phyloP scores from a whole-genome alignment of 2,797 vertebrate species.

The Micrastur ruficollis region DNA sequence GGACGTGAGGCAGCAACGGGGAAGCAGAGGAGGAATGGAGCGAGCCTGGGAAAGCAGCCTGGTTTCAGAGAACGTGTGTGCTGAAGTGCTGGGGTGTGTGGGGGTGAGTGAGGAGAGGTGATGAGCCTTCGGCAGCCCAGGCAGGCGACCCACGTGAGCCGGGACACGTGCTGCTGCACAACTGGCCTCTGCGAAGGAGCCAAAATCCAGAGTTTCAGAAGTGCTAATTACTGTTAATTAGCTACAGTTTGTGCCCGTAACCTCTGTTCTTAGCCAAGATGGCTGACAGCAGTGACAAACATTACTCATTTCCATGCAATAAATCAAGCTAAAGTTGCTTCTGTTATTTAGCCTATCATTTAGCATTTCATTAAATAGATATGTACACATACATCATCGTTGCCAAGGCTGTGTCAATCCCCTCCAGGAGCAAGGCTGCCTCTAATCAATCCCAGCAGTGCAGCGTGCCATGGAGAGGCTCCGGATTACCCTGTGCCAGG shows the following conservation, averaged over 20 bases:
- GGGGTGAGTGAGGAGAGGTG: neutral
- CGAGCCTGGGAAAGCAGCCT: neutral
- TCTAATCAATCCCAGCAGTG: neutral
- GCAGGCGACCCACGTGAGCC: neutral
- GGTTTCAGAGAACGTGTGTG: neutral
- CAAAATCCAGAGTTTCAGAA: neutral
- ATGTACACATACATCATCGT: neutral
- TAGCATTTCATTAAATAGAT: slow-evolving; percentile 39
- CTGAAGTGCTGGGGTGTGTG: neutral
- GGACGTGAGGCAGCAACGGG: rapidly evolving
- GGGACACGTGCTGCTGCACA: neutral
- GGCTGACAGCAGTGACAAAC: slow-evolving; percentile 28
- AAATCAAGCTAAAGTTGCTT: slow-evolving; percentile 44
- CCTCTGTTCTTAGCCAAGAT: slow-evolving; percentile 31
- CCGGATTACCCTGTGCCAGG: rapidly evolving
- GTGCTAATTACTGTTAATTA: slow-evolving; percentile 52
- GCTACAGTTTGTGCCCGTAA: neutral
- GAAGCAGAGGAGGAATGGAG: neutral
- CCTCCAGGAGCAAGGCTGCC: neutral
- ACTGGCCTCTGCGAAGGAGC: neutral
- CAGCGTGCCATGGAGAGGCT: neutral
- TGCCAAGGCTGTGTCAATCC: neutral
- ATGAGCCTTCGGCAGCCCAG: neutral
- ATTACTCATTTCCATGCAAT: neutral
- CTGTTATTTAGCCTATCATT: slow-evolving; percentile 34